These are phyloP conservation scores for Aproaerema taeniolella DNA, from an alignment of 2,888 invertebrate species.

Conservation along the genomic window DNA sequence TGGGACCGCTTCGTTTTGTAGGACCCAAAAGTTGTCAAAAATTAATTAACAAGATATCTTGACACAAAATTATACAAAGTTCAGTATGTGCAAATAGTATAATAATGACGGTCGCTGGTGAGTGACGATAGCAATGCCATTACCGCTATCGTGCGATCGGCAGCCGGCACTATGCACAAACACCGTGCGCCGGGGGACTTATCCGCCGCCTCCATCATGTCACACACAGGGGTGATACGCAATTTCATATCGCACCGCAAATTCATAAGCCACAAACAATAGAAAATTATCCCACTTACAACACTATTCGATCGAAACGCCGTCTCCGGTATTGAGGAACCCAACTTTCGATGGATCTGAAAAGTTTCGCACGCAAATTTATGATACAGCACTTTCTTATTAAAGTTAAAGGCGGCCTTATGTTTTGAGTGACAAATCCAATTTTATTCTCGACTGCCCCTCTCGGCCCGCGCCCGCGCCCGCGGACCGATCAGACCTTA, in stretches of 20 bases:
- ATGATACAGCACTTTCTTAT: slow-evolving; percentile 32
- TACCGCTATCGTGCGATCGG: slow-evolving; percentile 34
- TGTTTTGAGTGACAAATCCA: slow-evolving; percentile 78
- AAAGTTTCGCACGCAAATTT: slow-evolving; percentile 20
- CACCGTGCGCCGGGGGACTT: slow-evolving; percentile 2
- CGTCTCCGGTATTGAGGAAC: slow-evolving; percentile 5
- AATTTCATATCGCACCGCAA: slow-evolving; percentile 7
- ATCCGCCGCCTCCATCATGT: slow-evolving; percentile 8
- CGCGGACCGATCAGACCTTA: slow-evolving; percentile 77
- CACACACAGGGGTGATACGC: slow-evolving; percentile 6
- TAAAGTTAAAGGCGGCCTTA: slow-evolving; percentile 63
- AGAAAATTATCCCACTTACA: slow-evolving; percentile 1
- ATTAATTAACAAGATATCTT: no score
- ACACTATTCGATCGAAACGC: background rate
- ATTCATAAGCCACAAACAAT: slow-evolving; percentile 8
- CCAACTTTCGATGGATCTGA: slow-evolving; percentile 11
- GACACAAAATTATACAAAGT: no score
- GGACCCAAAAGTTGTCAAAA: no score
- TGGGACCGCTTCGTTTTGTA: no score
- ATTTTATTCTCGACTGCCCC: slow-evolving; percentile 75
- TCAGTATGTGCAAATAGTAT: slow-evolving; percentile 15
- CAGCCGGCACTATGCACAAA: slow-evolving; percentile 15
- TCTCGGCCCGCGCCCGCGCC: slow-evolving; percentile 48
- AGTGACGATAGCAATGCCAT: slow-evolving; percentile 36
- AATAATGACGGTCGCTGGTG: slow-evolving; percentile 26